These are phyloP conservation scores for Calephelis virginiensis DNA, from an alignment of 1,140 invertebrate species.

Conservation along the genomic window DNA sequence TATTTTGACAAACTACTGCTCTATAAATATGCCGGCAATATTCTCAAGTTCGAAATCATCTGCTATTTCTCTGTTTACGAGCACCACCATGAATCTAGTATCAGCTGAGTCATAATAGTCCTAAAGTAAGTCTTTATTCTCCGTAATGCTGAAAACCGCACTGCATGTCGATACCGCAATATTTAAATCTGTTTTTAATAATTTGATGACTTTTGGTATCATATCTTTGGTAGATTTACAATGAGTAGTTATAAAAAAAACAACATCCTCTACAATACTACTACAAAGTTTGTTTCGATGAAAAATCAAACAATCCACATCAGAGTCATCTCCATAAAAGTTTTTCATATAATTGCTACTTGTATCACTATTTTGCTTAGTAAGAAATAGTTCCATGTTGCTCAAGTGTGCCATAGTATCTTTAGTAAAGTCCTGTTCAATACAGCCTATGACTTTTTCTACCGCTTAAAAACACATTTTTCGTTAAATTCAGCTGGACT, in stretches of 20 bases:
- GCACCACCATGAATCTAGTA: background rate
- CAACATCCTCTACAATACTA: background rate
- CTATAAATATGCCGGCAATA: background rate
- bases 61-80: background rate
- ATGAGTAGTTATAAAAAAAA: background rate
- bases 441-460: background rate
- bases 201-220: conserved; percentile 2
- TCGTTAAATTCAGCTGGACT: background rate
- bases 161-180: no score
- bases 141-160: background rate
- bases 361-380: background rate
- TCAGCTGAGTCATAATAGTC: no score
- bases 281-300: no score
- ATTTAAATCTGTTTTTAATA: no score
- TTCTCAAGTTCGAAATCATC: background rate
- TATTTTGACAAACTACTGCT: background rate
- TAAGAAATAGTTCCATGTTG: background rate
- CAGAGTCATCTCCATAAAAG: conserved; percentile 3
- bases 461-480: background rate
- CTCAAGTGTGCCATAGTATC: background rate
- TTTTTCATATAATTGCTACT: background rate
- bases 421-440: background rate
- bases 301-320: background rate
- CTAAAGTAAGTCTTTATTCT: background rate
- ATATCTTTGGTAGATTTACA: background rate